A percentile compares a stretch with the other conserved stretches of the same genome.
Evolutionary conservation across 2,797 vertebrate genomes (phyloP).

Genomic region (Sorex maritimensis): DNA sequence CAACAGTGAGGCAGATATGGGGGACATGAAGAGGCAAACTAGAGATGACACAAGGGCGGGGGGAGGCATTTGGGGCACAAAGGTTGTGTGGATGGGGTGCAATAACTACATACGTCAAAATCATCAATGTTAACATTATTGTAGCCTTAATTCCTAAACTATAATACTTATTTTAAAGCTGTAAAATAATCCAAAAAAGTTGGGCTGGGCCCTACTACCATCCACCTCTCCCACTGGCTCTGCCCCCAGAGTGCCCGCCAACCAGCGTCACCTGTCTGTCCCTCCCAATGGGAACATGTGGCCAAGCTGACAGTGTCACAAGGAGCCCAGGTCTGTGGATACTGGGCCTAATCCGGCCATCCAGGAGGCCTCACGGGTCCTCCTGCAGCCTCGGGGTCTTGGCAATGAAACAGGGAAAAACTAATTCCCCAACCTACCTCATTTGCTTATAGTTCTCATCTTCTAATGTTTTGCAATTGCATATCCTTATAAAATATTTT

Average conservation of each 20-base stretch:
- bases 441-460: background rate
- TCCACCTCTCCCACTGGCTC: background rate
- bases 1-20: too few species aligned
- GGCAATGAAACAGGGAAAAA: background rate
- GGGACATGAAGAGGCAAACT: too few species aligned
- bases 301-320: background rate
- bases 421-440: background rate
- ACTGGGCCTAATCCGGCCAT: background rate
- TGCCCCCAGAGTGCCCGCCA: background rate
- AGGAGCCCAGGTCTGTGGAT: background rate
- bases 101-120: too few species aligned
- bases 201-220: too few species aligned
- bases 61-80: too few species aligned
- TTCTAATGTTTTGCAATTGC: background rate
- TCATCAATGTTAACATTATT: too few species aligned
- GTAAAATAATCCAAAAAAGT: too few species aligned
- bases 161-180: too few species aligned
- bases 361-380: background rate
- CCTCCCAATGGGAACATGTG: background rate
- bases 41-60: too few species aligned
- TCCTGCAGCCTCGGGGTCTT: background rate
- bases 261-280: background rate
- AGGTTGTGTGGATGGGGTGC: too few species aligned
- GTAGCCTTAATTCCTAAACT: too few species aligned
- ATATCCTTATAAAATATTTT: slow-evolving; percentile 7